phyloP scores from a whole-genome alignment of 2,797 vertebrate genomes.

The Pseudochaenichthys georgianus region DNA sequence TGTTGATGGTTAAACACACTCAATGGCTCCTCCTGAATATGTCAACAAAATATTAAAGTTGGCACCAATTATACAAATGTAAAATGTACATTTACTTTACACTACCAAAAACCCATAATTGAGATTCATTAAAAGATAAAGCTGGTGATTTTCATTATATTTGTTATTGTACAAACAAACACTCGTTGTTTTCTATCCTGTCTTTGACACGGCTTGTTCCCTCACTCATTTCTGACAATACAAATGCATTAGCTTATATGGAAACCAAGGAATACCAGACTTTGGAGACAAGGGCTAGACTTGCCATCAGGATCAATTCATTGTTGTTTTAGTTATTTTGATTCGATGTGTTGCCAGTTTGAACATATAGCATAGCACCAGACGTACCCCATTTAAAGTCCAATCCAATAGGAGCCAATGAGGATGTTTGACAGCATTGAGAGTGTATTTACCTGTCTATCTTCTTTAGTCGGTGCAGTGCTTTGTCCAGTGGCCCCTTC shows the following conservation, averaged over 20 bases:
- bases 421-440: neutral
- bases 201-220: no score
- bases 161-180: neutral
- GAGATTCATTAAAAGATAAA: neutral
- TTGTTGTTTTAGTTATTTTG: neutral
- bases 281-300: neutral
- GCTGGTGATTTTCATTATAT: neutral
- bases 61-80: neutral
- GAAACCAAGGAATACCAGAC: no score
- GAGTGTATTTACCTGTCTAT: conserved; percentile 48
- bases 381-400: neutral
- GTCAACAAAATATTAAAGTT: neutral
- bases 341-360: neutral
- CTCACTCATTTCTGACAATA: no score
- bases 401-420: neutral
- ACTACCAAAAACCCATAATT: neutral
- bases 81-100: neutral
- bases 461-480: conserved; percentile 10
- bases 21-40: neutral
- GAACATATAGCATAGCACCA: neutral
- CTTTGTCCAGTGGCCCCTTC: conserved; percentile 7
- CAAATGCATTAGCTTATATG: no score
- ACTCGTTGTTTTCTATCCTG: no score
- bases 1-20: neutral
- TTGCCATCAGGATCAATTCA: neutral